Evolutionary conservation across 37 sponge, comb jelly and placozoan genomes (phyloP).

Genomic region (Hexactinellida sp.): DNA sequence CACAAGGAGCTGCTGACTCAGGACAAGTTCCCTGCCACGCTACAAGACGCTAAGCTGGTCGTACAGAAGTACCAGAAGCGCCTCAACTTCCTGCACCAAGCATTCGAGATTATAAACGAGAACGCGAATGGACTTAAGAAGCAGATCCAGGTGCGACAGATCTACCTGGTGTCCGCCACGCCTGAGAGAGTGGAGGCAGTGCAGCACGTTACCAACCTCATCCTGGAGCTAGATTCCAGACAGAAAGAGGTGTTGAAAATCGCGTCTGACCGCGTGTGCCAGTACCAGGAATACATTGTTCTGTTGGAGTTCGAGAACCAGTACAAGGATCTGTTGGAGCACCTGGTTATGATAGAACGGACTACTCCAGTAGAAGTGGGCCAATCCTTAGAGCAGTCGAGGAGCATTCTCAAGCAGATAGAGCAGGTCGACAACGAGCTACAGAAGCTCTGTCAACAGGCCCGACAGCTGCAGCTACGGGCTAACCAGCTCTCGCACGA

Average conservation of each 20-base stretch:
- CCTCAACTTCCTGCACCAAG: neutral
- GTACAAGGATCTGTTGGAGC: neutral
- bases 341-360: neutral
- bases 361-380: neutral
- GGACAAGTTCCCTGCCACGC: neutral
- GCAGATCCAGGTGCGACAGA: neutral
- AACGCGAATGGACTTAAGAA: neutral
- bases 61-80: conserved; percentile 1
- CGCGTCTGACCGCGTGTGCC: neutral
- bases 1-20: neutral
- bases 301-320: neutral
- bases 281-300: neutral
- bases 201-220: neutral
- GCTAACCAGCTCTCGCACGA: neutral
- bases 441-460: neutral
- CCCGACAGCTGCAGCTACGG: neutral
- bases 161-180: neutral
- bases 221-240: neutral
- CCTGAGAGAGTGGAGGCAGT: neutral
- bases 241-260: neutral
- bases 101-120: neutral
- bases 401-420: neutral
- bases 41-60: neutral
- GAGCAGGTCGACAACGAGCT: neutral
- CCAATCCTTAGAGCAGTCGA: neutral